Evolutionary conservation across 1,140 invertebrate genomes (phyloP).

Genomic region (Drosophila guanche): DNA sequence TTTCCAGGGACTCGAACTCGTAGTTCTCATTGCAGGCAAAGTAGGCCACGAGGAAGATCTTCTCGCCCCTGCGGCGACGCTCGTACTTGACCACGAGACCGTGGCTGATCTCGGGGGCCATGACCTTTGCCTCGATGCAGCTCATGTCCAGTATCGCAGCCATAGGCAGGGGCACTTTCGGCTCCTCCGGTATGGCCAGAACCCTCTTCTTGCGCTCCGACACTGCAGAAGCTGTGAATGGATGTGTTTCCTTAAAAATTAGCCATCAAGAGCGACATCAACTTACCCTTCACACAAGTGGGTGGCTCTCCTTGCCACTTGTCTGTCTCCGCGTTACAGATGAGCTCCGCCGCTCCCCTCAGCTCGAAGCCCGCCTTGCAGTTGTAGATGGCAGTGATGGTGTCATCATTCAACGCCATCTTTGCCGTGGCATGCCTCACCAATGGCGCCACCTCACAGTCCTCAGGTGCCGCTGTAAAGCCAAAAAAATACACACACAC

Average conservation of each 20-base stretch:
- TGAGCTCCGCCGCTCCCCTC: conserved; percentile 43
- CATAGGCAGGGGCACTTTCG: conserved; percentile 36
- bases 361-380: conserved; percentile 60
- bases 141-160: conserved; percentile 66
- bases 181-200: conserved; percentile 63
- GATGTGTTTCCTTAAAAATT: background rate
- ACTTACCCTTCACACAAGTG: conserved; percentile 51
- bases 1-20: conserved; percentile 83
- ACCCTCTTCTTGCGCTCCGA: conserved; percentile 53
- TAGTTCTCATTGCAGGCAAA: conserved; percentile 85
- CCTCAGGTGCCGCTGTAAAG: conserved; percentile 32
- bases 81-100: conserved; percentile 68
- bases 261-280: no score
- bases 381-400: conserved; percentile 61
- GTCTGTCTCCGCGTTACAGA: conserved; percentile 65
- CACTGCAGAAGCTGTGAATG: conserved; percentile 1
- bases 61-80: conserved; percentile 67
- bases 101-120: conserved; percentile 71
- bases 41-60: conserved; percentile 86
- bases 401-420: conserved; percentile 33
- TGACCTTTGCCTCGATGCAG: conserved; percentile 63
- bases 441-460: conserved; percentile 53
- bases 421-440: conserved; percentile 53
- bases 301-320: conserved; percentile 72
- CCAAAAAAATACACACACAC: conserved; percentile 4